phyloP scores from a whole-genome alignment of 2,797 vertebrate genomes.

The Neosilurus mollespiculum region DNA sequence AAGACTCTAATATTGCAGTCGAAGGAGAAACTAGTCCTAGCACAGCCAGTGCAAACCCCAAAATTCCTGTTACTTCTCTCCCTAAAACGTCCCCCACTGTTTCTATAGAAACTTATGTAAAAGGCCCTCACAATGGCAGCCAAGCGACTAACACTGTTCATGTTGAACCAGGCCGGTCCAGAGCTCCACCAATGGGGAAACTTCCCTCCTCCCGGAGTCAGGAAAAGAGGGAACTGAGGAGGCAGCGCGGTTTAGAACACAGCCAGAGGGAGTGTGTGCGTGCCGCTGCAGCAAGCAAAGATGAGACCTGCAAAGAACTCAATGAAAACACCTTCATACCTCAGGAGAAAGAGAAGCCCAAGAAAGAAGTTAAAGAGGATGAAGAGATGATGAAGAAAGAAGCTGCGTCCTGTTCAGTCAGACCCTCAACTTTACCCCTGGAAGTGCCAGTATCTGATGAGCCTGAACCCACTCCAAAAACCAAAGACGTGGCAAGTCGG shows the following conservation, averaged over 20 bases:
- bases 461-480: constrained; percentile 62
- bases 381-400: constrained; percentile 58
- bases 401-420: constrained; percentile 56
- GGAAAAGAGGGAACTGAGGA: constrained; percentile 88
- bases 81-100: neutral
- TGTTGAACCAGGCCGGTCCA: constrained; percentile 51
- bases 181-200: constrained; percentile 17
- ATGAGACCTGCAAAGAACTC: constrained; percentile 75
- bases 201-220: constrained; percentile 69
- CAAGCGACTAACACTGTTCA: neutral
- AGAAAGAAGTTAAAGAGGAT: constrained; percentile 47
- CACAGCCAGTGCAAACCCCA: neutral
- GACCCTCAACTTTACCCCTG: constrained; percentile 79
- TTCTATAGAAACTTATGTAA: constrained; percentile 35
- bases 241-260: constrained; percentile 89
- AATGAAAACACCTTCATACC: constrained; percentile 71
- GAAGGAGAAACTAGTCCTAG: neutral
- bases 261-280: constrained; percentile 87
- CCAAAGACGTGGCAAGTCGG: constrained; percentile 78
- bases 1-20: neutral
- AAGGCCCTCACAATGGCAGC: constrained; percentile 10
- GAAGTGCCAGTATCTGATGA: constrained; percentile 54
- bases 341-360: constrained; percentile 65
- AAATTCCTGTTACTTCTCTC: neutral
- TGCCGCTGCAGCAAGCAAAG: constrained; percentile 66